Percentiles rank a stretch among this genome's conserved stretches.
Evolutionary conservation across 2,888 invertebrate species (phyloP).

Genomic region (Sipunculus nudus): DNA sequence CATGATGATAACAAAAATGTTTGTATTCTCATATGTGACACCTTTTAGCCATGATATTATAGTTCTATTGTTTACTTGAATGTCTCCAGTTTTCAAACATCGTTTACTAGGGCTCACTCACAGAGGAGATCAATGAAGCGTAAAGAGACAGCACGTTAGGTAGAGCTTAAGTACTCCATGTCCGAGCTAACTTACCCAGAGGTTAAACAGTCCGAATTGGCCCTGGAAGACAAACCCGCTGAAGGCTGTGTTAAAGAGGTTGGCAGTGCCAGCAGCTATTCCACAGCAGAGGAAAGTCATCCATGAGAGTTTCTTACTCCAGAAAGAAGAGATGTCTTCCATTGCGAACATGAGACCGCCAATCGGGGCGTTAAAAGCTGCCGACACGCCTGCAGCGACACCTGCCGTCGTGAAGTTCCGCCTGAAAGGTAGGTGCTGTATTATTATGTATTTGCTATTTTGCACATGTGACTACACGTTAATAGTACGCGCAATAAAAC

Average conservation of each 20-base stretch:
- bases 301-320: constrained; percentile 59
- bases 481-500: no score
- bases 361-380: constrained; percentile 61
- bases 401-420: constrained; percentile 49
- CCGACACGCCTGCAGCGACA: constrained; percentile 60
- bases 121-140: no score
- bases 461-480: not conserved
- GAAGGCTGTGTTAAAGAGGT: constrained; percentile 44
- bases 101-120: no score
- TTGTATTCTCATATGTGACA: no score
- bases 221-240: constrained; percentile 36
- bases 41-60: no score
- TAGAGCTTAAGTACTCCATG: not conserved
- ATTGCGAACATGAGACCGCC: constrained; percentile 62
- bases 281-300: constrained; percentile 61
- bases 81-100: no score
- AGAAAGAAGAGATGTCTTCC: constrained; percentile 63
- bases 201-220: constrained; percentile 40
- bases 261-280: constrained; percentile 42
- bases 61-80: no score
- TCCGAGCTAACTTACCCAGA: constrained; percentile 25
- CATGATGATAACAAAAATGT: no score
- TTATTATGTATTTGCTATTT: no score
- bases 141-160: no score
- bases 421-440: no score